Conservation (phyloP, 2,888 invertebrate genomes). For the Xanthia icteritia region DNA sequence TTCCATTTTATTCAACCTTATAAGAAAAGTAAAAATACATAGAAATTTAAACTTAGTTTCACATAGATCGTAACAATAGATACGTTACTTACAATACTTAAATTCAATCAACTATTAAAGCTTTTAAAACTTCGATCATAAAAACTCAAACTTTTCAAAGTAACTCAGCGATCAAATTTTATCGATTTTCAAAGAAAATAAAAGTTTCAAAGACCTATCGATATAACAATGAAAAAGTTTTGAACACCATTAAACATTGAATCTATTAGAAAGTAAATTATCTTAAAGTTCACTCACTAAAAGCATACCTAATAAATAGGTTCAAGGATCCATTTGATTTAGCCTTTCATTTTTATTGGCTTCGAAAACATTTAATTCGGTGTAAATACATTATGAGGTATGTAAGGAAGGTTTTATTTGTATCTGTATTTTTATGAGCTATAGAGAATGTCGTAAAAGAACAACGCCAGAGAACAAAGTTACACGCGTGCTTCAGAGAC, state of each 20-base stretch:
- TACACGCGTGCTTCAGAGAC: no score
- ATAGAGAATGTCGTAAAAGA: background rate
- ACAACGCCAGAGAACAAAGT: background rate
- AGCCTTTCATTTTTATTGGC: constrained; percentile 36
- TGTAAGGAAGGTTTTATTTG: background rate
- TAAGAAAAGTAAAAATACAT: background rate
- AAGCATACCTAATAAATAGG: background rate
- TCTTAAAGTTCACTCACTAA: constrained; percentile 20
- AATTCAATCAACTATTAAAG: constrained; percentile 25
- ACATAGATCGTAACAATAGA: background rate
- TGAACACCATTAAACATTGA: constrained; percentile 47
- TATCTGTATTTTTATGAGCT: background rate
- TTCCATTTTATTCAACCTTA: background rate
- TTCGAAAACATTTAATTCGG: constrained; percentile 43
- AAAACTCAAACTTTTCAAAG: constrained; percentile 29
- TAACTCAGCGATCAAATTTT: constrained; percentile 36
- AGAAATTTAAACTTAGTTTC: background rate
- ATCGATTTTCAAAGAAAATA: constrained; percentile 44
- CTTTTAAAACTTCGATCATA: constrained; percentile 41
- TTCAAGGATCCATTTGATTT: constrained; percentile 1
- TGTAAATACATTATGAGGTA: background rate
- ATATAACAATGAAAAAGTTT: constrained; percentile 54
- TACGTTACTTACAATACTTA: constrained; percentile 2
- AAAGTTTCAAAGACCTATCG: constrained; percentile 45
- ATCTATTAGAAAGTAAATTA: constrained; percentile 36